Evolutionary conservation across 2,888 invertebrate genomes (phyloP).

Genomic region (Lingula anatina): DNA sequence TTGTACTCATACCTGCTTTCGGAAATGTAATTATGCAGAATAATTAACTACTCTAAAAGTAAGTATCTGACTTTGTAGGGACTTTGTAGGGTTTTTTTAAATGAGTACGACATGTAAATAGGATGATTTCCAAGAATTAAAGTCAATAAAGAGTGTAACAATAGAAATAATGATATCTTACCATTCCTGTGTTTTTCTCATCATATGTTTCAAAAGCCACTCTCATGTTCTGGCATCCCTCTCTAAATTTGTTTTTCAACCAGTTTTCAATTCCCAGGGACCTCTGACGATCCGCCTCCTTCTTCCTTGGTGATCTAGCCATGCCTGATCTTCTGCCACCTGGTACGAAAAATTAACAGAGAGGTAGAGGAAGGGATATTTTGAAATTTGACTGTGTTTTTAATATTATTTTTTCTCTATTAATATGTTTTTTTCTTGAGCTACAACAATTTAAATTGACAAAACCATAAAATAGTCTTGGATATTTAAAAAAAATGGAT

Average conservation of each 20-base stretch:
- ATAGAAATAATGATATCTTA: slow-evolving; percentile 17
- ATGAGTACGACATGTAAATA: slow-evolving; percentile 30
- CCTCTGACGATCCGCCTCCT: slow-evolving; percentile 39
- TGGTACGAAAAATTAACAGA: too few relatives aligned
- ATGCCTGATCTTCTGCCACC: too few relatives aligned
- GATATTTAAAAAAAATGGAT: too few relatives aligned
- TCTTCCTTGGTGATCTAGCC: slow-evolving; percentile 30
- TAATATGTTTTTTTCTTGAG: too few relatives aligned
- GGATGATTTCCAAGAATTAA: slow-evolving; percentile 23
- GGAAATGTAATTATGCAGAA: too few relatives aligned
- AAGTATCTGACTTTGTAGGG: neutral
- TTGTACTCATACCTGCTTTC: too few relatives aligned
- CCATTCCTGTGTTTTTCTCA: slow-evolving; percentile 28
- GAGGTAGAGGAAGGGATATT: too few relatives aligned
- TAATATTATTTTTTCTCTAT: too few relatives aligned
- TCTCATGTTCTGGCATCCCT: slow-evolving; percentile 46
- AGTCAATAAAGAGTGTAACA: neutral
- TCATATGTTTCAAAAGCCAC: slow-evolving; percentile 42
- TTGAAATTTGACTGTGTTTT: too few relatives aligned
- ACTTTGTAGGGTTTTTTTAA: too few relatives aligned
- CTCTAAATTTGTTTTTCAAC: slow-evolving; percentile 50
- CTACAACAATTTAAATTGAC: too few relatives aligned
- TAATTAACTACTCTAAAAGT: neutral
- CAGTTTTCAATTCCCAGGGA: slow-evolving; percentile 46
- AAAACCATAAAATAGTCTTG: too few relatives aligned